Percentiles rank a stretch among this genome's conserved stretches.
Evolutionary conservation across 2,113 vertebrate genomes (phyloP).

Genomic region (Pomatostomus ruficeps): DNA sequence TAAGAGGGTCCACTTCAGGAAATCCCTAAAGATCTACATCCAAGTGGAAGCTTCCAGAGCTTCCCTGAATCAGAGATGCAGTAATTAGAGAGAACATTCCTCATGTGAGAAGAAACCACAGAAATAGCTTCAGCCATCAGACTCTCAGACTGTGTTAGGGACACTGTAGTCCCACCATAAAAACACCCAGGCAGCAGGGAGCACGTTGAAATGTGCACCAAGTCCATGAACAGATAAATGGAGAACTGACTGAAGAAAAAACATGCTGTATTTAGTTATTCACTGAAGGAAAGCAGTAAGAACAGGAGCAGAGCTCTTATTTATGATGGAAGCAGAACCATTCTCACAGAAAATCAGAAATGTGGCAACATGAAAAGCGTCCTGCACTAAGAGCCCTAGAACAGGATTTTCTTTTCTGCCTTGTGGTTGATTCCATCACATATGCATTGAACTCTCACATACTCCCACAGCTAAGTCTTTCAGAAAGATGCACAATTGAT

Average conservation of each 20-base stretch:
- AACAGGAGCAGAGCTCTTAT: neutral
- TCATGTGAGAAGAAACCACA: neutral
- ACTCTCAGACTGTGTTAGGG: neutral
- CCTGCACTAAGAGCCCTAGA: neutral
- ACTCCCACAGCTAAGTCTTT: neutral
- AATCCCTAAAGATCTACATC: neutral
- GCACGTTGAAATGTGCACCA: rapidly evolving
- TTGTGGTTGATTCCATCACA: neutral
- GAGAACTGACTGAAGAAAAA: neutral
- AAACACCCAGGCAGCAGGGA: neutral
- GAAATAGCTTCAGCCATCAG: neutral
- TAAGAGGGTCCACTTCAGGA: neutral
- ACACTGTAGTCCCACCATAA: neutral
- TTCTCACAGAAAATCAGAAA: neutral
- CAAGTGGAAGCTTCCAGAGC: neutral
- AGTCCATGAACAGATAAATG: neutral
- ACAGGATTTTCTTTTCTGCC: neutral
- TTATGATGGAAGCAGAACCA: neutral
- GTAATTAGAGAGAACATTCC: neutral
- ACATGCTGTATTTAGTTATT: neutral
- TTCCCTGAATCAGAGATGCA: neutral
- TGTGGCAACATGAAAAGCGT: neutral
- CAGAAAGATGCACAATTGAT: neutral
- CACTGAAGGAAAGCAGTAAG: neutral
- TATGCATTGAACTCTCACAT: neutral